Evolutionary conservation across 2,797 vertebrate species (phyloP).

Genomic region (Astyanax mexicanus): DNA sequence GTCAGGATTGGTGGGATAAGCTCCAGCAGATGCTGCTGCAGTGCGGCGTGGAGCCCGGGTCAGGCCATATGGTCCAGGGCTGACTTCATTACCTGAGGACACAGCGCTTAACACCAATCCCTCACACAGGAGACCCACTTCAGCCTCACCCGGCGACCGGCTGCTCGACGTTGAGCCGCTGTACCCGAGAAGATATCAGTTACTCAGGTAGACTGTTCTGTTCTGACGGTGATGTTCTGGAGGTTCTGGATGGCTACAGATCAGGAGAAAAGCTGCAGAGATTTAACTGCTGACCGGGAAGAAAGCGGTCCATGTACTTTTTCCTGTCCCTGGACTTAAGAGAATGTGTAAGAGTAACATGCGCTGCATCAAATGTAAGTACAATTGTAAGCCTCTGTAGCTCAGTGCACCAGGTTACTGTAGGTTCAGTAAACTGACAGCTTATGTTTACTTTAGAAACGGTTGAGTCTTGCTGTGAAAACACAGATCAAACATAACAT

Average conservation of each 20-base stretch:
- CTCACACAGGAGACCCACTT: not conserved
- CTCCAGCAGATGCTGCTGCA: conserved; percentile 27
- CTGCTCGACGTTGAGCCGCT: conserved; percentile 1
- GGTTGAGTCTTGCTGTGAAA: too few relatives aligned
- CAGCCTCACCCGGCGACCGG: not conserved
- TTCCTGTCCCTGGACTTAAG: not conserved
- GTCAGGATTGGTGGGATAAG: conserved; percentile 24
- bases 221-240: conserved; percentile 11
- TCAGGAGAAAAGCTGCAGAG: not conserved
- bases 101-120: conserved; percentile 23
- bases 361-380: conserved; percentile 27
- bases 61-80: conserved; percentile 45
- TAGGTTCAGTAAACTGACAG: too few relatives aligned
- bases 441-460: not conserved
- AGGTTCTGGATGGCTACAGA: conserved; percentile 3
- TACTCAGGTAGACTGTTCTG: not conserved
- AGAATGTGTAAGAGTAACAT: conserved; percentile 10
- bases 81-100: conserved; percentile 39
- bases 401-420: too few relatives aligned
- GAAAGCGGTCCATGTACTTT: conserved; percentile 22
- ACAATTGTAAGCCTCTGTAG: not conserved
- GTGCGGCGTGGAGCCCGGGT: conserved; percentile 47
- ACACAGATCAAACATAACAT: too few relatives aligned
- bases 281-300: conserved; percentile 14
- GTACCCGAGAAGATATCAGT: conserved; percentile 4